Evolutionary conservation across 2,113 vertebrate species (phyloP), one percentile per base, ranked within the genome.

Genomic region (Alosa alosa): DNA sequence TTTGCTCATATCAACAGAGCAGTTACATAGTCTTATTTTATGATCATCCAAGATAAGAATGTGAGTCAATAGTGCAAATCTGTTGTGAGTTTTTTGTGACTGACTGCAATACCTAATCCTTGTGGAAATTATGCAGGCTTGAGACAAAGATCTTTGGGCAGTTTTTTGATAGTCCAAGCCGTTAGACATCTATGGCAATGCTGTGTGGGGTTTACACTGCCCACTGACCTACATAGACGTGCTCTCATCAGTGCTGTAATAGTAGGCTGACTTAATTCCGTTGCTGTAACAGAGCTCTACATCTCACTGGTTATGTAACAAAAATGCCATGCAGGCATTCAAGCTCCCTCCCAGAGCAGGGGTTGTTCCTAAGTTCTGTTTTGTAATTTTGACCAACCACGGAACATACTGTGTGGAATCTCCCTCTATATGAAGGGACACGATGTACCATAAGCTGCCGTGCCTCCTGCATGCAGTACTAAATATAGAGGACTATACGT

Each of bases 401-500:
- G 60, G 41, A 11, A 81, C 82, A 72, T 49, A n/a, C 52, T 4
- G 17, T 52, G 39, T 84, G 13, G 72, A 78, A 78, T 78, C 25
- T 78, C 72, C 13, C 25, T 15, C 9, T 15, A 57, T 47, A 78
- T 49, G 7, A 4, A 8, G 10, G 78, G 3, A 11, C 45, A 31
- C 31, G 20, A 83, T 31, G 52, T 82, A 85, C 60, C 41, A 50
- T 49, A 44, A 41, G 25, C 31, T 25, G 31, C 57, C 36, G 13
- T 11, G 22, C 22, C 39, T 10, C 7, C 17, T 41, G 11, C 64
- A 64, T 31, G 15, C 49, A 49, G 20, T 0, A 25, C 89, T 91
- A 90, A 87, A 92, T 87, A 88, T 86, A 90, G 89, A 31, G 31
- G 31, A 31, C 7, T 84, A 46, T 86, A 36, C 44, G 57, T 82